Conservation (phyloP, 2,113 vertebrate species). For the Melozone crissalis region DNA sequence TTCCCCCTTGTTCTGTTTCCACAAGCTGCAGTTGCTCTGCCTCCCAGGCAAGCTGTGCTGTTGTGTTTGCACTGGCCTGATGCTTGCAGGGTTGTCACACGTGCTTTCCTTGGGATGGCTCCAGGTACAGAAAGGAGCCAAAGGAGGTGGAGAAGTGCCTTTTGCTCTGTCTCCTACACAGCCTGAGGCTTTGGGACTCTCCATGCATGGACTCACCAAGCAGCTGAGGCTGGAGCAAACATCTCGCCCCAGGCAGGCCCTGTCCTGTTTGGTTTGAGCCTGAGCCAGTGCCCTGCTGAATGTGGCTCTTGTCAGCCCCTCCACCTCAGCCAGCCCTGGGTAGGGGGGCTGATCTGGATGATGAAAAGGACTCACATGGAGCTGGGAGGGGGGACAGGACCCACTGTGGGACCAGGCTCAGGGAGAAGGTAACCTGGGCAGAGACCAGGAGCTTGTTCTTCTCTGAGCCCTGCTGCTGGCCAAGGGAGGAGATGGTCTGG, state of each 20-base stretch:
- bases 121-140: not conserved
- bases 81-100: not conserved
- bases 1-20: not conserved
- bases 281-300: constrained; percentile 36
- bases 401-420: rapidly evolving
- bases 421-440: not conserved
- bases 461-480: not conserved
- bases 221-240: not conserved
- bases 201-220: not conserved
- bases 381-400: not conserved
- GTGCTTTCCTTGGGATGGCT: not conserved
- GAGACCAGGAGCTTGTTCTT: not conserved
- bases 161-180: not conserved
- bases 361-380: not conserved
- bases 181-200: not conserved
- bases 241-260: not conserved
- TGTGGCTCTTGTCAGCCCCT: constrained; percentile 21
- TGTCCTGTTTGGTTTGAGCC: constrained; percentile 48
- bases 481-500: not conserved
- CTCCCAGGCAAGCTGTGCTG: not conserved
- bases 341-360: not conserved
- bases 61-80: not conserved
- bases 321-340: rapidly evolving
- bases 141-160: not conserved
- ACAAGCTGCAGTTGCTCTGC: not conserved